Base-by-base conservation (phyloP, 2,113 vertebrate species). In the Pseudonaja textilis region DNA sequence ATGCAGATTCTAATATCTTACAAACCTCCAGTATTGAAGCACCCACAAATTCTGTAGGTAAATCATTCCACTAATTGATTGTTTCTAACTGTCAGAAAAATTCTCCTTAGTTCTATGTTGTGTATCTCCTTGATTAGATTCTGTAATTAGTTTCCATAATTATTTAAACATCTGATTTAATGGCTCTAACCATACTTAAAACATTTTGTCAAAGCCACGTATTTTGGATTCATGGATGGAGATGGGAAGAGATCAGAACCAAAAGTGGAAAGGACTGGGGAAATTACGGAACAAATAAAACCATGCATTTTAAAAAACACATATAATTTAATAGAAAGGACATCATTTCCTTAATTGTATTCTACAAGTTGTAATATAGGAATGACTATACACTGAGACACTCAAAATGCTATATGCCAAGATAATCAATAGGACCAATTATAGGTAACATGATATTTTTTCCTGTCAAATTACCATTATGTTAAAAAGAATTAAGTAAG, bases 401-500 rank as follows among this genome's bases (percentile, higher is more conserved):
- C 5, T 26, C 25, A 81, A 4, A 50, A 86, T n/a, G 6, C 52
- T 85, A 89, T 57, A 89, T 89, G 64, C 20, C 52, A 56, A 56
- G 52, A 85, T 85, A 89, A 89, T 92, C 88, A 90, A 93, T 93
- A 39, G 39, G 6, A 23, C 47, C 61, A 56, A 89, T 81, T 92
- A 87, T 94, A 90, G 93, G 89, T 88, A 86, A 92, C 74, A 93
- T 45, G 47, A 29, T 90, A 89, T 25, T 56, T 95, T 94, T 69
- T 93, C 42, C 23, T 92, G 61, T 94, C 69, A 89, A 3, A 90
- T 96, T 95, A 96, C 94, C 94, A 94, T 87, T 87, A 34, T 3
- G 50, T 94, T 91, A 91, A 81, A 94, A 96, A 95, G 85, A 52
- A 95, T 94, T 91, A 93, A 92, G 94, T 90, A 94, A 93, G 85